Base-by-base conservation (phyloP, 2,113 vertebrate species). In the Reinhardtius hippoglossoides region DNA sequence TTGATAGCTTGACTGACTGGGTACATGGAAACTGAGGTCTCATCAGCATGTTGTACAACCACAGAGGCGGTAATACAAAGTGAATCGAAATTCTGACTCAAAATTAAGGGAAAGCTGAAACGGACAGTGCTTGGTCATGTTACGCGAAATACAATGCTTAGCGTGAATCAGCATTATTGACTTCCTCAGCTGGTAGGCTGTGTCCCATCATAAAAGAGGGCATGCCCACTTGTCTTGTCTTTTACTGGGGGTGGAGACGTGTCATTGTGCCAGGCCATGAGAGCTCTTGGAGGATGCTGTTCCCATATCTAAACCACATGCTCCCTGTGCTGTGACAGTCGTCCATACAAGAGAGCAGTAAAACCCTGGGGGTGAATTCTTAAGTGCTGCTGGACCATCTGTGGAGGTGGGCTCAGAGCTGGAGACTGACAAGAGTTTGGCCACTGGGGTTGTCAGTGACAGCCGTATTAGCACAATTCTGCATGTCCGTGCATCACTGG, bases 321-420 rank as follows among this genome's bases (percentile, higher is more conserved):
- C 89, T 93, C 87, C 91, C 68, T 88, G 88, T 87, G 90, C 92
- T 85, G 90, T 89, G 85, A 94, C 90, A 93, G 92, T 93, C 82
- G 89, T 92, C 95, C 86, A 87, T 59, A 80, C 91, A 95, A 88
- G 93, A 89, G 91, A 91, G 93, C 90, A 90, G 90, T 95, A 93
- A 97, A 94, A 94, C 88, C 89, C 91, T 93, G 82, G 89, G 92
- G 89, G 90, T 91, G 91, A 91, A 92, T 93, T 92, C 92, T 90
- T 93, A 95, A 94, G 94, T 94, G 83, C 83, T 88, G 74, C 83
- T 92, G 95, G 95, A 95, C 95, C 94, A 92, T 96, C 92, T 92
- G 93, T 92, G 90, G 92, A 93, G 92, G 91, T 93, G 90, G 90
- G 82, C 86, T 87, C 79, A 82, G 72, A 86, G 88, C 71, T 71